Evolutionary conservation across 2,888 invertebrate species (phyloP), one percentile per base, ranked within the genome.

Genomic region (Ecdyonurus torrentis): DNA sequence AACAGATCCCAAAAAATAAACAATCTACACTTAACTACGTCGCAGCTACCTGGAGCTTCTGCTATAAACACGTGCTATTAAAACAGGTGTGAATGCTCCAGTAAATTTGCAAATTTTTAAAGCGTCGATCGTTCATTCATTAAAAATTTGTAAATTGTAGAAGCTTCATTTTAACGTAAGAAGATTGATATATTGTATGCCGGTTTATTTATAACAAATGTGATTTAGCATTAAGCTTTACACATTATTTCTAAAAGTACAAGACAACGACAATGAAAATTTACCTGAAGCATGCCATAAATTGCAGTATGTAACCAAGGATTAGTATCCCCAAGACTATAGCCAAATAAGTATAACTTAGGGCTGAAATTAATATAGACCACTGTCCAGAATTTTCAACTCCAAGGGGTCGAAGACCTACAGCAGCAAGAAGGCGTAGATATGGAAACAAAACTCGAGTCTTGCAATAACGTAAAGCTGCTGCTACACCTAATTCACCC

Each of bases 391-490:
- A 76, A 23, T 78, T 78, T 66, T 86, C 86, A 55, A 81, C 79
- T 52, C 79, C 75, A 25, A 85, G 79, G 15, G 89, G 87, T 67
- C 88, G 81, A 66, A 90, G 76, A 19, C 90, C 90, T 77, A 89
- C 86, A 58, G 88, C 75, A 25, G 85, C 84, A 67, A 91, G 74
- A 2, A 91, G 76, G 68, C 85, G 80, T 67, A 89, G 76, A 73
- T 91, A 91, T 0, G 90, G 90, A 52, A 82, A 79, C 63, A 91
- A 76, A 72, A 91, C 87, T 82, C 87, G 89, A 63, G 82, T 82
- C 77, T 91, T 89, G 77, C 91, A 91, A 71, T 88, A 89, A 72
- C 83, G 83, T 72, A 91, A 78, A 67, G 89, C 83, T 10, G 87
- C 87, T 15, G 89, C 50, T 7, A 50, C 50, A 50, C 50, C 50